Evolutionary conservation across 2,113 vertebrate genomes (phyloP).

Genomic region (Crotalus viridis): DNA sequence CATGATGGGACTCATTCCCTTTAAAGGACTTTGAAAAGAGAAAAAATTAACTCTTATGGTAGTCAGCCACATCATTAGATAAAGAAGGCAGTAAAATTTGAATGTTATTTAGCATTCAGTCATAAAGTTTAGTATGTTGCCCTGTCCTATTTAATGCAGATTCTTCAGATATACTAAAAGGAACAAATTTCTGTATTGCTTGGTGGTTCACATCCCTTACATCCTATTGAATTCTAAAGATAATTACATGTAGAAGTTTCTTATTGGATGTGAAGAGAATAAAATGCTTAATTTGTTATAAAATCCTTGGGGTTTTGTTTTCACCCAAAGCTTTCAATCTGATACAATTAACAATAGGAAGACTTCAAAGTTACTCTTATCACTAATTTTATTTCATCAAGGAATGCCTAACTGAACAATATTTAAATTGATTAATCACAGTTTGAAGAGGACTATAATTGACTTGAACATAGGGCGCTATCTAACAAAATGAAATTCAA

Average conservation of each 20-base stretch:
- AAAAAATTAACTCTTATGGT: background rate
- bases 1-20: background rate
- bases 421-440: slow-evolving; percentile 11
- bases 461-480: too few species aligned
- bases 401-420: slow-evolving; percentile 7
- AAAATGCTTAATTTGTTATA: slow-evolving; percentile 26
- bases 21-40: background rate
- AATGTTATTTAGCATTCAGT: background rate
- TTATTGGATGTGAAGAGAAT: background rate
- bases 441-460: background rate
- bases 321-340: slow-evolving; percentile 15
- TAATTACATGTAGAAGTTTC: slow-evolving; percentile 14
- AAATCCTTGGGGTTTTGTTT: slow-evolving; percentile 1
- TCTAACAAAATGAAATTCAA: too few species aligned
- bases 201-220: background rate
- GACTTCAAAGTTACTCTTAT: slow-evolving; percentile 21
- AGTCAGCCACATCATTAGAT: background rate
- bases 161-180: background rate
- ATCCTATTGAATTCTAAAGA: background rate
- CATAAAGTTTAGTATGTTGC: background rate
- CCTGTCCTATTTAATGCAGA: background rate
- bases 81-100: background rate
- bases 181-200: background rate
- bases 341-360: slow-evolving; percentile 21
- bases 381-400: slow-evolving; percentile 26